Base-by-base conservation (phyloP, 2,113 vertebrate species). In the Neomonachus schauinslandi region DNA sequence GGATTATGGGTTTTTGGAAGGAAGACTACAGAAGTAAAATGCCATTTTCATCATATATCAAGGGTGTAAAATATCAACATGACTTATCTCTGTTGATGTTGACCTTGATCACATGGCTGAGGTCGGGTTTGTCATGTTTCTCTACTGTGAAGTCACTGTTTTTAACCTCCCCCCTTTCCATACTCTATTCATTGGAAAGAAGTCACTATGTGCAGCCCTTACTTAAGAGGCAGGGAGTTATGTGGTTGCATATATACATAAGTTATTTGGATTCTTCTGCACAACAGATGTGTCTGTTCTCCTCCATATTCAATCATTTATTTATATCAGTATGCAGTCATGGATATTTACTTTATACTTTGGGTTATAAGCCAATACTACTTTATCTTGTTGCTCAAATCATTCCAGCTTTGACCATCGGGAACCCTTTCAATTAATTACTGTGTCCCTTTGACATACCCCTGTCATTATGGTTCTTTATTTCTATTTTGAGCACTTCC, bases 301-400 rank as follows among this genome's bases (percentile, higher is more conserved):
- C 51, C 39, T 31, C 87, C 31, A 26, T 42, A 42, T 33, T 28
- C 53, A 71, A 33, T 67, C 69, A 69, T 57, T 95, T 83, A 67
- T 79, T 77, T 67, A 69, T 69, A 65, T 57, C n/a, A 82, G 26
- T 67, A 26, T 82, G 65, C 33, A 74, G 46, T 82, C 33, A 16
- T 76, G 90, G 33, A 55, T 92, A 63, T 46, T 93, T 88, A 65
- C 42, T 92, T 82, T 59, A 74, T 39, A 65, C 57, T 46, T 63
- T 1, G 5, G 55, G 53, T 81, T 67, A 65, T 53, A 42, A 93
- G 71, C 51, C 39, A 79, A 69, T 42, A 79, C 21, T 82, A 46
- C 65, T 94, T 82, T 67, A 57, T 57, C 74, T 82, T 88, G 6
- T 49, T 95, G 42, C 36, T 96, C 49, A 92, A 88, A 76, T 67